Conservation (phyloP, 2,797 vertebrate genomes). For the Bovichtus diacanthus region DNA sequence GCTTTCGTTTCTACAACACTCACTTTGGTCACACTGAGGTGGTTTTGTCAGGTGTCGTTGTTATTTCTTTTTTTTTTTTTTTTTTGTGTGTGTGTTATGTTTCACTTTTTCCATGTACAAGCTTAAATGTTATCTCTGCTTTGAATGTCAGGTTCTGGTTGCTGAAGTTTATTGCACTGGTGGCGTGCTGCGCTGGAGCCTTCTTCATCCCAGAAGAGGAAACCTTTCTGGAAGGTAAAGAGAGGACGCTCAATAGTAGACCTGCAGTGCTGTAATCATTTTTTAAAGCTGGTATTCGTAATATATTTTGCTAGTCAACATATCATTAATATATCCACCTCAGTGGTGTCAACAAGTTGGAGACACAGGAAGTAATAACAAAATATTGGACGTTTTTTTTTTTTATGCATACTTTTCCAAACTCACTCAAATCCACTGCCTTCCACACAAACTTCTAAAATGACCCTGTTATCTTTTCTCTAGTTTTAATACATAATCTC, state of each 20-base stretch:
- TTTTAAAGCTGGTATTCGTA: background rate
- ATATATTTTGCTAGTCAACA: background rate
- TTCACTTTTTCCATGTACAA: background rate
- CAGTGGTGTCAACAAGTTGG: background rate
- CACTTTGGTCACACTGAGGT: background rate
- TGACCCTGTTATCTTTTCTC: background rate
- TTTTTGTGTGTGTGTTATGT: background rate
- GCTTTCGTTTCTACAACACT: too few species aligned
- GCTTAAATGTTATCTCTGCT: background rate
- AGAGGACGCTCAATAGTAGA: background rate
- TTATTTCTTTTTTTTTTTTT: background rate
- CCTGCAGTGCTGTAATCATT: background rate
- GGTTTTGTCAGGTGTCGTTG: background rate
- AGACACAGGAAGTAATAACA: background rate
- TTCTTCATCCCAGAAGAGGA: conserved; percentile 95
- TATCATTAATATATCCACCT: background rate
- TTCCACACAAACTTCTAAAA: background rate
- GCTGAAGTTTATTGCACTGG: conserved; percentile 91
- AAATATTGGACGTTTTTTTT: background rate
- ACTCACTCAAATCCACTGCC: background rate
- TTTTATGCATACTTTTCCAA: background rate
- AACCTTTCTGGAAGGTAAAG: conserved; percentile 92
- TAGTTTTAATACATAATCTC: background rate
- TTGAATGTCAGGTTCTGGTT: conserved; percentile 92
- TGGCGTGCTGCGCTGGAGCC: conserved; percentile 92